phyloP scores from a whole-genome alignment of 2,888 invertebrate genomes.

The Macropis europaea region DNA sequence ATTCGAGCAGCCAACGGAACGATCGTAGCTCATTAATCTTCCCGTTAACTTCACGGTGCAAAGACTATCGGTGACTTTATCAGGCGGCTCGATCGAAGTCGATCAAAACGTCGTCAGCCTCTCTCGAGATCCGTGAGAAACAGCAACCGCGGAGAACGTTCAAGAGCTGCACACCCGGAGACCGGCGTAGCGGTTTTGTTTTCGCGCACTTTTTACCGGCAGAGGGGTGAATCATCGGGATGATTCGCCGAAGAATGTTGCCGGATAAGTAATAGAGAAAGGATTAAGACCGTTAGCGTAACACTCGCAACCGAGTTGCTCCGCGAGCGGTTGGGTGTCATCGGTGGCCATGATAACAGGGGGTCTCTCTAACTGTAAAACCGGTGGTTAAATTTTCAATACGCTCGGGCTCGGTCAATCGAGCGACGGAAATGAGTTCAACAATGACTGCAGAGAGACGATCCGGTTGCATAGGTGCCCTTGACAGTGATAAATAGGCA shows the following conservation, averaged over 20 bases:
- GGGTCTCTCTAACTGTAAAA: constrained; percentile 22
- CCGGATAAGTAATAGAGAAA: constrained; percentile 20
- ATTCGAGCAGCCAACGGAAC: constrained; percentile 12
- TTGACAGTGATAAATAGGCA: constrained; percentile 60
- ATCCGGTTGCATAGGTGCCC: constrained; percentile 60
- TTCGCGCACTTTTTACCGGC: neutral
- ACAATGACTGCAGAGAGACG: constrained; percentile 58
- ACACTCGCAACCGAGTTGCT: constrained; percentile 1
- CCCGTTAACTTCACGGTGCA: neutral
- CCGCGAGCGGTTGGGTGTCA: constrained; percentile 24
- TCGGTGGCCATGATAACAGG: constrained; percentile 15
- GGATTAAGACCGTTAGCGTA: constrained; percentile 16
- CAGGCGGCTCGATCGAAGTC: constrained; percentile 1
- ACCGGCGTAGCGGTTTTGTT: constrained; percentile 9
- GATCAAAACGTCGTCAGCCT: neutral
- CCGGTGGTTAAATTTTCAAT: constrained; percentile 56
- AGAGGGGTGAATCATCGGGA: constrained; percentile 9
- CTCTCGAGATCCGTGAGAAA: constrained; percentile 17
- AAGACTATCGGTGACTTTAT: neutral
- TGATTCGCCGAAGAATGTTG: constrained; percentile 13
- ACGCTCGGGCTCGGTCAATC: constrained; percentile 56
- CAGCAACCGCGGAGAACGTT: neutral
- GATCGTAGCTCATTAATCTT: neutral
- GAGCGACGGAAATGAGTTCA: constrained; percentile 63
- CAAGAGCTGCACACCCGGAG: neutral